Conservation (phyloP, 2,797 vertebrate species). For the Xyrichtys novacula region DNA sequence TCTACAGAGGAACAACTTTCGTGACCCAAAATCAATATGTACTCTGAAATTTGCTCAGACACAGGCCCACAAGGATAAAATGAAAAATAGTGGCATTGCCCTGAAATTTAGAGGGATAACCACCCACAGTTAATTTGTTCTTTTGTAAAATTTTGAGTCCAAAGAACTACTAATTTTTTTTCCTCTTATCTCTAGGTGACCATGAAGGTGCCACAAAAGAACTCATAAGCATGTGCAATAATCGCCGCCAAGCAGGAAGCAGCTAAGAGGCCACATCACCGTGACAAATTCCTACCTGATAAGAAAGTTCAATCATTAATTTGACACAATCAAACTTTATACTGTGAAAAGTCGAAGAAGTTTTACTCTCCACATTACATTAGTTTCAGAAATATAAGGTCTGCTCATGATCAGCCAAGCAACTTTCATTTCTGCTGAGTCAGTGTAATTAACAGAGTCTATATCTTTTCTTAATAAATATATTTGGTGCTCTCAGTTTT, state of each 20-base stretch:
- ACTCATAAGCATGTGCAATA: constrained; percentile 82
- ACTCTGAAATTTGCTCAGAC: too few species aligned
- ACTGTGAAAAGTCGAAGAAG: background rate
- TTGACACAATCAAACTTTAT: background rate
- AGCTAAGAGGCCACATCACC: background rate
- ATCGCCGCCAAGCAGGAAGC: background rate
- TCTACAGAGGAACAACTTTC: too few species aligned
- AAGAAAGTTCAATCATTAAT: background rate
- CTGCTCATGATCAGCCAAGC: background rate
- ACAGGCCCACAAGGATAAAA: too few species aligned
- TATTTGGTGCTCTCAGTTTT: background rate
- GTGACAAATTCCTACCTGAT: background rate
- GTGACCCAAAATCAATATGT: too few species aligned
- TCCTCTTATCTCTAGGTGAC: constrained; percentile 85
- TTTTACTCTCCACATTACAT: background rate
- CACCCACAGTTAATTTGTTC: too few species aligned
- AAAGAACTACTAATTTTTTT: background rate
- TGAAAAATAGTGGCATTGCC: too few species aligned
- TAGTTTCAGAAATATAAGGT: background rate
- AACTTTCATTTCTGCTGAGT: background rate
- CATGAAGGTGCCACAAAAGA: constrained; percentile 93
- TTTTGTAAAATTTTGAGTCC: too few species aligned
- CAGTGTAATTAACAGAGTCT: background rate
- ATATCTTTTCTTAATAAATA: constrained; percentile 46
- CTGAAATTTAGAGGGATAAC: too few species aligned